These are phyloP conservation scores for Hydractinia echinata DNA, from an alignment of 30 jellyfish, hydroid and myxozoan species.

Conservation along the genomic window DNA sequence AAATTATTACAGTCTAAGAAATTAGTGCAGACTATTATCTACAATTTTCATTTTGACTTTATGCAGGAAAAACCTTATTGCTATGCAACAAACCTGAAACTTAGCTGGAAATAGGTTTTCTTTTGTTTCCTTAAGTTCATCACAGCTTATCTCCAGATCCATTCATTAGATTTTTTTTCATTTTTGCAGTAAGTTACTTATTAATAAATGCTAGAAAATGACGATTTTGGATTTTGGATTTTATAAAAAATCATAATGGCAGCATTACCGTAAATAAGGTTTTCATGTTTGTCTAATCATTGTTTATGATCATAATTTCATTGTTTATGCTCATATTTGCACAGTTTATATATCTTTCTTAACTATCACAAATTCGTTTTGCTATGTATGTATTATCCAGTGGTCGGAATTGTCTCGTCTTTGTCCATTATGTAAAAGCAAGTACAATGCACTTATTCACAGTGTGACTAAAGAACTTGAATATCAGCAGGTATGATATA, in stretches of 20 bases:
- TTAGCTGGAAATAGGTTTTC: too few species aligned
- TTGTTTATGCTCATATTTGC: not conserved
- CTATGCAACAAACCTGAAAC: too few species aligned
- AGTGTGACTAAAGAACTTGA: constrained; percentile 60
- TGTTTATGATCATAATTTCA: not conserved
- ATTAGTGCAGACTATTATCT: too few species aligned
- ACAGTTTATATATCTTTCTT: not conserved
- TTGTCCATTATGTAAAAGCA: constrained; percentile 78
- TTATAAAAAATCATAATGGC: too few species aligned
- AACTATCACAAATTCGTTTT: constrained; percentile 53
- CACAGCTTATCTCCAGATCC: too few species aligned
- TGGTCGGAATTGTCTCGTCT: constrained; percentile 87
- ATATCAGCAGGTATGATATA: constrained; percentile 46
- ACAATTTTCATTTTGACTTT: too few species aligned
- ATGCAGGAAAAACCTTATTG: too few species aligned
- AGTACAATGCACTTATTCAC: constrained; percentile 60
- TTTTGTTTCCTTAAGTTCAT: too few species aligned
- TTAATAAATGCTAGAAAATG: too few species aligned
- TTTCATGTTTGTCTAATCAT: not conserved
- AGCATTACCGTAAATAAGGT: not conserved
- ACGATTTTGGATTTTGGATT: not conserved
- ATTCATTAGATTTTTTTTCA: not conserved
- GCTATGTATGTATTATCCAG: constrained; percentile 77
- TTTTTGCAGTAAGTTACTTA: not conserved
- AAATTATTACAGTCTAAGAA: too few species aligned